A percentile compares a stretch with the other conserved stretches of the same genome.
These are phyloP conservation scores for Nasonia vitripennis DNA, from an alignment of 1,140 invertebrate species.

Conservation along the genomic window DNA sequence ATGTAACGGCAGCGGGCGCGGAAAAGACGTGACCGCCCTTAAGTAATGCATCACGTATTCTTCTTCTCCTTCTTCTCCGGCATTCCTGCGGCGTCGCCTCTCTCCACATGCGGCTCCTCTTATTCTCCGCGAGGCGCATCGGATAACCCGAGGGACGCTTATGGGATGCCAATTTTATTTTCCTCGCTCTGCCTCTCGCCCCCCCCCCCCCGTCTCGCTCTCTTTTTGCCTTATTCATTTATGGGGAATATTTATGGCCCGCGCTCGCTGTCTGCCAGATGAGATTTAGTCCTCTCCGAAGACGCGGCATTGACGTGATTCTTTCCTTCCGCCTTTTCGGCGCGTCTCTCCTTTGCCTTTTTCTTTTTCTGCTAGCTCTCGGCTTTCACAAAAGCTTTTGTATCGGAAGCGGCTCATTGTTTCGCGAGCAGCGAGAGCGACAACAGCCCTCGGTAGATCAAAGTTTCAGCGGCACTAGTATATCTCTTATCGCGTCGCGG, in stretches of 20 bases:
- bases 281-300: neutral
- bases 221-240: constrained; percentile 7
- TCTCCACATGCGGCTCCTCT: neutral
- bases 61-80: neutral
- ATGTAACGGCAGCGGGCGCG: constrained; percentile 23
- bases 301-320: neutral
- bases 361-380: neutral
- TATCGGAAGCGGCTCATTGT: neutral
- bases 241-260: constrained; percentile 27
- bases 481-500: neutral
- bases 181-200: neutral
- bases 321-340: neutral
- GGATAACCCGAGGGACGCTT: constrained; percentile 28
- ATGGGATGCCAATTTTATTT: constrained; percentile 34
- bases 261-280: too few species aligned
- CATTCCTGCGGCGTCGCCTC: constrained; percentile 16
- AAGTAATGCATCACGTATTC: constrained; percentile 55
- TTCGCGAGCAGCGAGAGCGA: too few species aligned
- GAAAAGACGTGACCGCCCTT: constrained; percentile 55
- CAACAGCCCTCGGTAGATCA: too few species aligned
- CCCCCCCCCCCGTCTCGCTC: too few species aligned
- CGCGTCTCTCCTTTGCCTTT: neutral
- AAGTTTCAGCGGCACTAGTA: neutral
- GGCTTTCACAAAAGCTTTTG: neutral
- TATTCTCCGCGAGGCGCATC: neutral